These are phyloP conservation scores for Machimus rusticus DNA, from an alignment of 2,888 invertebrate genomes.

Conservation along the genomic window DNA sequence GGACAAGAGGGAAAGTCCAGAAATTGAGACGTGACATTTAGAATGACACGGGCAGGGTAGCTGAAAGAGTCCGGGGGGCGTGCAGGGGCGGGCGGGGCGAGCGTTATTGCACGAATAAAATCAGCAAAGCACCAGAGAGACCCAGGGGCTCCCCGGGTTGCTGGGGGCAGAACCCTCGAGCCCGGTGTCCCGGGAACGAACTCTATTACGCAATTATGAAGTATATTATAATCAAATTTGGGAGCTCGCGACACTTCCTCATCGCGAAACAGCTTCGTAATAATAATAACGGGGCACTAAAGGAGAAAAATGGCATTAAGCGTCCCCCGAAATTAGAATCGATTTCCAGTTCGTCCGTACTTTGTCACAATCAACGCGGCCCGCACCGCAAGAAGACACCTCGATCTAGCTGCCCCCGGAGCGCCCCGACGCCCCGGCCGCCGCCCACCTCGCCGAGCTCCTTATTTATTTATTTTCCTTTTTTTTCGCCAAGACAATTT, in stretches of 20 bases:
- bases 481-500: not conserved
- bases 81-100: not conserved
- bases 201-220: conserved; percentile 41
- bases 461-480: not conserved
- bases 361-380: conserved; percentile 25
- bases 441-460: not conserved
- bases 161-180: not conserved
- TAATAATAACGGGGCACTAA: conserved; percentile 15
- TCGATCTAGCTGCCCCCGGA: not conserved
- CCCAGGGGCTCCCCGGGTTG: not conserved
- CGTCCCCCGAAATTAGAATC: conserved; percentile 38
- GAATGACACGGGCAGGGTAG: not conserved
- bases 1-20: not conserved
- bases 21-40: conserved; percentile 32
- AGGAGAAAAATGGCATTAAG: conserved; percentile 28
- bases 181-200: not conserved
- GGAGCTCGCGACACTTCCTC: not conserved
- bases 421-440: not conserved
- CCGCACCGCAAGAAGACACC: conserved; percentile 6
- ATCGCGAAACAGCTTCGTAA: conserved; percentile 10
- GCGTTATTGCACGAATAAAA: not conserved
- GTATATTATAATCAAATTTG: conserved; percentile 42
- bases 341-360: conserved; percentile 27
- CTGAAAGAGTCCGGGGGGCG: not conserved
- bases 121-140: not conserved